Conservation (phyloP, 2,888 invertebrate genomes). For the Acanthococcus lagerstroemiae region DNA sequence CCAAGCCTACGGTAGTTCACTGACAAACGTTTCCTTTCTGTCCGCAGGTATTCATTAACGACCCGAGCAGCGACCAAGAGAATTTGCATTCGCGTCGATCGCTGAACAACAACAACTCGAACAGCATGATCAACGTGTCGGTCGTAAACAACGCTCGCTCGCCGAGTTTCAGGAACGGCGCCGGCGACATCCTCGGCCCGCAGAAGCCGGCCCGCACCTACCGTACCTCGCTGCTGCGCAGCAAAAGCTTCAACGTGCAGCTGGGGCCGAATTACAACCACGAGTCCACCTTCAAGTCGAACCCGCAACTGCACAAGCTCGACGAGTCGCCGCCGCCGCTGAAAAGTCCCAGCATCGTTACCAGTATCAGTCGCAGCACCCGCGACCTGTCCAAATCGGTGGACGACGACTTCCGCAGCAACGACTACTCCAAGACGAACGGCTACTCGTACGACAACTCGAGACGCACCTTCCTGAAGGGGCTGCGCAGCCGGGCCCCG, state of each 20-base stretch:
- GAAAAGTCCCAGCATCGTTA: constrained; percentile 77
- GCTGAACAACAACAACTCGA: constrained; percentile 39
- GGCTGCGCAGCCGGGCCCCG: constrained; percentile 59
- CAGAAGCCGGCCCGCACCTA: constrained; percentile 71
- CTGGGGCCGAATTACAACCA: constrained; percentile 45
- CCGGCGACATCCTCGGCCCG: constrained; percentile 48
- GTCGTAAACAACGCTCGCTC: constrained; percentile 38
- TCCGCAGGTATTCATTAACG: constrained; percentile 31
- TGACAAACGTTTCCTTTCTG: too few relatives aligned
- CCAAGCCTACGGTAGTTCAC: too few relatives aligned
- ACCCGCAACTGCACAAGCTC: constrained; percentile 61
- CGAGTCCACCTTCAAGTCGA: constrained; percentile 49
- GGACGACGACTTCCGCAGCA: constrained; percentile 46
- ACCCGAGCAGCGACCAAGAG: constrained; percentile 36
- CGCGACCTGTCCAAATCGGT: constrained; percentile 62
- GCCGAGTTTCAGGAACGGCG: constrained; percentile 30
- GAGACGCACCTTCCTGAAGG: constrained; percentile 57
- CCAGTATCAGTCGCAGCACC: constrained; percentile 73
- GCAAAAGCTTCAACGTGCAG: constrained; percentile 78
- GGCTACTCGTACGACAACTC: constrained; percentile 46
- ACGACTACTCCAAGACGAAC: constrained; percentile 42
- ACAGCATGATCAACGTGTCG: constrained; percentile 40
- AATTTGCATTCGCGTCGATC: constrained; percentile 41
- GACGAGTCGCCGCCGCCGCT: constrained; percentile 61
- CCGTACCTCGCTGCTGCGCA: constrained; percentile 58